Evolutionary conservation across 2,797 vertebrate species (phyloP).

Genomic region (Falco rusticolus): DNA sequence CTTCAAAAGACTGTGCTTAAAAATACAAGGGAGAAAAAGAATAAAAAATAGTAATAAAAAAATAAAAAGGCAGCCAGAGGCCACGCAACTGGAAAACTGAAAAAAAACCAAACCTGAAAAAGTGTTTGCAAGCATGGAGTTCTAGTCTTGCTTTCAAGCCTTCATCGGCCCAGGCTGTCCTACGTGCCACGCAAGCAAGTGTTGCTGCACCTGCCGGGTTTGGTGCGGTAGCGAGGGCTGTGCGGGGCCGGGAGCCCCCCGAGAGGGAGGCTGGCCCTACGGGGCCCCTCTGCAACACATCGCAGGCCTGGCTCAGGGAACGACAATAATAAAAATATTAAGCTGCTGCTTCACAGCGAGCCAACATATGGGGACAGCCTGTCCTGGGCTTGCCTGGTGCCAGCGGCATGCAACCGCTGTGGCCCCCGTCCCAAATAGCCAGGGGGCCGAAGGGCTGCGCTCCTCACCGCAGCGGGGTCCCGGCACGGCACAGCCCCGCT

Average conservation of each 20-base stretch:
- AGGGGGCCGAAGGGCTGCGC: fast-evolving
- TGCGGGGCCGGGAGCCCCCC: neutral
- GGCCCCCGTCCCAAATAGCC: neutral
- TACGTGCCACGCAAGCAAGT: neutral
- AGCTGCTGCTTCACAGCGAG: neutral
- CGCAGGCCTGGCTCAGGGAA: neutral
- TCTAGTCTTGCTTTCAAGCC: neutral
- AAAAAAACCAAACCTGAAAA: neutral
- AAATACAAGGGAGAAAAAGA: neutral
- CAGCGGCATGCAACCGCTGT: neutral
- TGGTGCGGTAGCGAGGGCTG: neutral
- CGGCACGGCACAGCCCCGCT: too few species aligned
- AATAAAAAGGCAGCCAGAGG: neutral
- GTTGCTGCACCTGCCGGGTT: neutral
- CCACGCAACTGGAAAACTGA: neutral
- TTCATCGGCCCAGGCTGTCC: neutral
- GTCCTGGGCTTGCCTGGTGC: neutral
- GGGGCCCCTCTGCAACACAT: neutral
- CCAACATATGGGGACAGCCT: slow-evolving; percentile 30
- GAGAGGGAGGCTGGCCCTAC: neutral
- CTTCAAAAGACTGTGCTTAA: neutral
- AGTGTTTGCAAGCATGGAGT: neutral
- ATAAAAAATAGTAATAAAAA: neutral
- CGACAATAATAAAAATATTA: neutral
- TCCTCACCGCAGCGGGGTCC: neutral